Evolutionary conservation across 2,888 invertebrate genomes (phyloP).

Genomic region (Ophion costatus): DNA sequence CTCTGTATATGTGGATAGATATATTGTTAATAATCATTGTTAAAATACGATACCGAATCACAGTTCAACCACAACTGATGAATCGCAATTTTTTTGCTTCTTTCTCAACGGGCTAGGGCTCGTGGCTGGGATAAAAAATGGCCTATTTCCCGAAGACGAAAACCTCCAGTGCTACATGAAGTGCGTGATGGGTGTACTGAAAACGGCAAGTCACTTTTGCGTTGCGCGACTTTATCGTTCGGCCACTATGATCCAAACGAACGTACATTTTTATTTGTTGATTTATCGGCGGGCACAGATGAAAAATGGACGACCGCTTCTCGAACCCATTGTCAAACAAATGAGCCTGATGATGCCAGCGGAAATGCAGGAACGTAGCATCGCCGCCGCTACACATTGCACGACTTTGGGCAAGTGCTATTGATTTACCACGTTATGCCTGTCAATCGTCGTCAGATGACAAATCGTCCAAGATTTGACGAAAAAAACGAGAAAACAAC

Average conservation of each 20-base stretch:
- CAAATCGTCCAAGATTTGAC: neutral
- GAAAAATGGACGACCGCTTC: constrained; percentile 84
- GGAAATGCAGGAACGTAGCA: constrained; percentile 63
- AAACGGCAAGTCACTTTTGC: constrained; percentile 83
- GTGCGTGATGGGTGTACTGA: constrained; percentile 85
- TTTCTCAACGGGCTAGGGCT: constrained; percentile 68
- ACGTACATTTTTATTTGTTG: neutral
- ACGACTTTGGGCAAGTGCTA: constrained; percentile 59
- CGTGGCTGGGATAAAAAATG: constrained; percentile 67
- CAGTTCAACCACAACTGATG: too few relatives aligned
- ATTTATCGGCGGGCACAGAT: constrained; percentile 2
- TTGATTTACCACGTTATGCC: too few relatives aligned
- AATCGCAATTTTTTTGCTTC: constrained; percentile 1
- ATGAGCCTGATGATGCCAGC: constrained; percentile 73
- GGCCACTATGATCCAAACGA: neutral
- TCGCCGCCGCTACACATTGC: constrained; percentile 61
- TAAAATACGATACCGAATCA: too few relatives aligned
- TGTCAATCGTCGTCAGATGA: neutral
- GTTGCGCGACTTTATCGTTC: constrained; percentile 2
- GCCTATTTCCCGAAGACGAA: constrained; percentile 72
- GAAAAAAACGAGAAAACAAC: neutral
- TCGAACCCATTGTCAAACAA: constrained; percentile 85
- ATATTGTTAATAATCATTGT: too few relatives aligned
- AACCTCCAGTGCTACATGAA: constrained; percentile 84
- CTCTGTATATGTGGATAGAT: too few relatives aligned